Percentiles rank a stretch among this genome's conserved stretches.
Evolutionary conservation across 2,888 invertebrate species (phyloP).

Genomic region (Agrenia bidenticulata): DNA sequence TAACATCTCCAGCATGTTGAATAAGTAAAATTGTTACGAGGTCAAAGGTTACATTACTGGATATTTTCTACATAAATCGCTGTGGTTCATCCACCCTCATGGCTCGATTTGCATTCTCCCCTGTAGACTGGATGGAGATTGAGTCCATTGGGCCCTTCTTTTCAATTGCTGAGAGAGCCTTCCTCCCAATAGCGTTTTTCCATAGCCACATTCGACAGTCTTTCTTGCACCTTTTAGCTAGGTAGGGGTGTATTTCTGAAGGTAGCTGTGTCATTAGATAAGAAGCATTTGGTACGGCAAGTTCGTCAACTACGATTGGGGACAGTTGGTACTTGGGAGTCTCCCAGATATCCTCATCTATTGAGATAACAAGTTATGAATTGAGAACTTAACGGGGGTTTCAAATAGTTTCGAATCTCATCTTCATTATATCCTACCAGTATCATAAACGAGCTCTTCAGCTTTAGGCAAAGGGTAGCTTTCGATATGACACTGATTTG

Average conservation of each 20-base stretch:
- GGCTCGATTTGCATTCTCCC: not conserved
- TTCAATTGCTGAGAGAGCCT: conserved; percentile 20
- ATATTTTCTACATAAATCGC: no score
- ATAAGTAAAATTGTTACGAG: no score
- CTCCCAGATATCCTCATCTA: conserved; percentile 4
- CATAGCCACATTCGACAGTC: conserved; percentile 49
- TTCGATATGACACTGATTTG: no score
- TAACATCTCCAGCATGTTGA: no score
- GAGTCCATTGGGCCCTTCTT: not conserved
- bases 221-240: conserved; percentile 42
- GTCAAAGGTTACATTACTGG: no score
- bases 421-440: not conserved
- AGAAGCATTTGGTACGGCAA: conserved; percentile 33
- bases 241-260: conserved; percentile 26
- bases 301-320: conserved; percentile 13
- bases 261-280: conserved; percentile 25
- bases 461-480: no score
- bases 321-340: not conserved
- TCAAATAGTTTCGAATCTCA: no score
- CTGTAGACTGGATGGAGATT: not conserved
- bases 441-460: not conserved
- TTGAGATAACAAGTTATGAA: not conserved
- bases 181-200: conserved; percentile 33
- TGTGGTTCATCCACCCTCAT: not conserved
- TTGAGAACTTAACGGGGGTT: no score